Evolutionary conservation across 2,113 vertebrate species (phyloP).

Genomic region (Myotis brandtii): DNA sequence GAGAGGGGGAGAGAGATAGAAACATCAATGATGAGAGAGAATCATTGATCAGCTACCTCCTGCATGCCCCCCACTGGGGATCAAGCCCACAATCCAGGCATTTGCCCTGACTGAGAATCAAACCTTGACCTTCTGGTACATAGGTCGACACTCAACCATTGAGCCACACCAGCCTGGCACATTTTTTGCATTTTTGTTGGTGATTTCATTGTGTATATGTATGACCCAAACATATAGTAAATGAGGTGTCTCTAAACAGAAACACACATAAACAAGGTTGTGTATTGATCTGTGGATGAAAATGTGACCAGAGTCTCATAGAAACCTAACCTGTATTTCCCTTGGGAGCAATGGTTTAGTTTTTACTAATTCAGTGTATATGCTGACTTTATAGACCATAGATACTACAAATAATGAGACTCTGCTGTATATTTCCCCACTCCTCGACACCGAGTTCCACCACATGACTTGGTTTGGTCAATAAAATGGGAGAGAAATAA

Average conservation of each 20-base stretch:
- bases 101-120: background rate
- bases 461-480: background rate
- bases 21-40: background rate
- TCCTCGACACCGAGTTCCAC: background rate
- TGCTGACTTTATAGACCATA: background rate
- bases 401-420: background rate
- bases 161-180: background rate
- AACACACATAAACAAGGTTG: background rate
- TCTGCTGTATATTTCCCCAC: background rate
- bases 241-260: conserved; percentile 15
- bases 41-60: background rate
- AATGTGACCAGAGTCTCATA: background rate
- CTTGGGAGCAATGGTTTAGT: background rate
- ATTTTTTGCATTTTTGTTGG: background rate
- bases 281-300: background rate
- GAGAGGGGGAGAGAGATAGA: background rate
- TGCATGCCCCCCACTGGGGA: background rate
- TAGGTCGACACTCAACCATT: background rate
- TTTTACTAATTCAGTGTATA: background rate
- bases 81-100: background rate
- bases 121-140: background rate
- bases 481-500: background rate
- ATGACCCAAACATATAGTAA: background rate
- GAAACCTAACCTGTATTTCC: background rate
- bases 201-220: background rate